These are phyloP conservation scores for Sardina pilchardus DNA, from an alignment of 2,113 vertebrate genomes.

Conservation along the genomic window DNA sequence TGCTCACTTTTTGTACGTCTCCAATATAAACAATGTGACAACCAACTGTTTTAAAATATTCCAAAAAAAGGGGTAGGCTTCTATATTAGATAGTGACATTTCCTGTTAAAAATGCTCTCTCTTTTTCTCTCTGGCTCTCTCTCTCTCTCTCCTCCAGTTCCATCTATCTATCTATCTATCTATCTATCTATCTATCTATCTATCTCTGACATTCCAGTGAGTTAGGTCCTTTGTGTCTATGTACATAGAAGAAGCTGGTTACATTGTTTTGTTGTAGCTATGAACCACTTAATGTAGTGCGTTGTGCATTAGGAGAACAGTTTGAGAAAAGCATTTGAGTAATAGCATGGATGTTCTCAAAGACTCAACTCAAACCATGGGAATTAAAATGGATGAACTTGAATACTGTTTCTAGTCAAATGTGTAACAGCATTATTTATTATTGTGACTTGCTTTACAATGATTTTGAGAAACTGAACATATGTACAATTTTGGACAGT, in stretches of 20 bases:
- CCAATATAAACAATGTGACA: not conserved
- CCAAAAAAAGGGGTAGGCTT: not conserved
- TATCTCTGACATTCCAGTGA: conserved; percentile 41
- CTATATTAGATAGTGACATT: not conserved
- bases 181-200: conserved; percentile 34
- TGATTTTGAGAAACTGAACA: conserved; percentile 55
- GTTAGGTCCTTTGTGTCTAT: conserved; percentile 29
- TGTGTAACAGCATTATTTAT: conserved; percentile 61
- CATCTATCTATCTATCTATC: not conserved
- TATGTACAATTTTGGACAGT: conserved; percentile 60
- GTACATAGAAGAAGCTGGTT: conserved; percentile 36
- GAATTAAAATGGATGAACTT: conserved; percentile 47
- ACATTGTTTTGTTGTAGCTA: conserved; percentile 29
- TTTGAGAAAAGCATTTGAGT: conserved; percentile 25
- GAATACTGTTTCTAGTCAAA: conserved; percentile 56
- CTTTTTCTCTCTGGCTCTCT: not conserved
- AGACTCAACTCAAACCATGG: conserved; percentile 6
- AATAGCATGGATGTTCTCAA: conserved; percentile 17
- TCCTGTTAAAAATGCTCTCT: not conserved
- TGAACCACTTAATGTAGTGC: conserved; percentile 30
- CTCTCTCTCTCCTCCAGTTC: conserved; percentile 19
- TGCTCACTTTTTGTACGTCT: not conserved
- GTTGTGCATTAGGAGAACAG: conserved; percentile 26
- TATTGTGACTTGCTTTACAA: conserved; percentile 60
- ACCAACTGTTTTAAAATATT: conserved; percentile 11